Percentiles rank a stretch among this genome's conserved stretches.
phyloP scores from a whole-genome alignment of 2,797 vertebrate species.

The Leucoraja ocellata region DNA sequence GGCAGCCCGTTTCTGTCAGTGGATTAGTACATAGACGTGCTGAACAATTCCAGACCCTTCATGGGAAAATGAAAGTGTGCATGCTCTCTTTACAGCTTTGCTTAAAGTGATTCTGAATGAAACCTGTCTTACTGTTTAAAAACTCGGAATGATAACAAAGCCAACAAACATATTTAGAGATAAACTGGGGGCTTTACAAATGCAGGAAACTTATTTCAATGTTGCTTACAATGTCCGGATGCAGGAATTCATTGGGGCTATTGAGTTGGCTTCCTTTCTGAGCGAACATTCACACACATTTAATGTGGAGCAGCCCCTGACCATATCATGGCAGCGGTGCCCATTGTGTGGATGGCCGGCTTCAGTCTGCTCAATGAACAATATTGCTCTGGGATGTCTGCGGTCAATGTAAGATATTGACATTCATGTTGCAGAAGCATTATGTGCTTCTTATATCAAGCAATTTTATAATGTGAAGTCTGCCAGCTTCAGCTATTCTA shows the following conservation, averaged over 20 bases:
- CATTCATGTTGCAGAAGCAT: neutral
- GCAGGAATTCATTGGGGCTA: constrained; percentile 53
- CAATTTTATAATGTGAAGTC: neutral
- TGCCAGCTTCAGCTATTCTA: neutral
- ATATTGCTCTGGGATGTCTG: neutral
- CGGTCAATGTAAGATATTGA: neutral
- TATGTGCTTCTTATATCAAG: neutral
- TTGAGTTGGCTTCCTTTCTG: constrained; percentile 57
- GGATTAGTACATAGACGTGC: neutral
- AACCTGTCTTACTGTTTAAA: neutral
- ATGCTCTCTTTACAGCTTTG: neutral
- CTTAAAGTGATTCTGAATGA: neutral
- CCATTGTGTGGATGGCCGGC: constrained; percentile 53
- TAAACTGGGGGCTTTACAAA: constrained; percentile 13
- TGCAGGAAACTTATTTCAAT: constrained; percentile 49
- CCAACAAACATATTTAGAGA: neutral
- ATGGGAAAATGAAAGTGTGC: neutral
- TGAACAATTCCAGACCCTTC: neutral
- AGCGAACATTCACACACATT: constrained; percentile 52
- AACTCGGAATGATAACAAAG: neutral
- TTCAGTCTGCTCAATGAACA: neutral
- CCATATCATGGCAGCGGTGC: constrained; percentile 42
- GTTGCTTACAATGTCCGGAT: constrained; percentile 64
- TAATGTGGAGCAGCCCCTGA: constrained; percentile 14
- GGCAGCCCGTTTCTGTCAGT: neutral